Evolutionary conservation across 2,113 vertebrate species (phyloP).

Genomic region (Baryphthengus martii): DNA sequence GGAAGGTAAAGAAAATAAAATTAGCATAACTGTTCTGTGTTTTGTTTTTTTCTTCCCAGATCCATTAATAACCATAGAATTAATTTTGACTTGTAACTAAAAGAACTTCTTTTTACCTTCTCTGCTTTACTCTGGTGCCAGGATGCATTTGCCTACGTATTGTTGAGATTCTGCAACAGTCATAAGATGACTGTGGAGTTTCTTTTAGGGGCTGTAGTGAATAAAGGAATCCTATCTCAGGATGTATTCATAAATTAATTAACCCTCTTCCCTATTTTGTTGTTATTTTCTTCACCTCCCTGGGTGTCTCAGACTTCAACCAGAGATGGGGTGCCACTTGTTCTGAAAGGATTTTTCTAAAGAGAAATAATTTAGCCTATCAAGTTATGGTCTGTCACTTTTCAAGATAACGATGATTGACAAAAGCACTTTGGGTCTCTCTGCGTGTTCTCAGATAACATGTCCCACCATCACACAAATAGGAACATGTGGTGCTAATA

Average conservation of each 20-base stretch:
- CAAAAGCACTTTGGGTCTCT: neutral
- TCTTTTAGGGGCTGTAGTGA: neutral
- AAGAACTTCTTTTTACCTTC: slow-evolving; percentile 72
- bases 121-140: slow-evolving; percentile 42
- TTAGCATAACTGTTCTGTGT: slow-evolving; percentile 9
- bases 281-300: neutral
- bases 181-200: neutral
- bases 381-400: neutral
- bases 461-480: neutral
- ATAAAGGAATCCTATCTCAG: neutral
- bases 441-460: neutral
- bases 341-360: neutral
- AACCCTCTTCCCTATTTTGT: neutral
- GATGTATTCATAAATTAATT: neutral
- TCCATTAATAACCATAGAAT: slow-evolving; percentile 48
- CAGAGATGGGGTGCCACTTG: neutral
- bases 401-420: neutral
- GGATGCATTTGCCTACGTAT: neutral
- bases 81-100: slow-evolving; percentile 51
- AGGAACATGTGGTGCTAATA: neutral
- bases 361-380: neutral
- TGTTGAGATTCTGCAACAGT: neutral
- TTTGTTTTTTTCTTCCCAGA: slow-evolving; percentile 40
- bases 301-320: neutral
- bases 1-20: slow-evolving; percentile 58